phyloP scores from a whole-genome alignment of 1,140 invertebrate genomes.

The Rhysida immarginata region DNA sequence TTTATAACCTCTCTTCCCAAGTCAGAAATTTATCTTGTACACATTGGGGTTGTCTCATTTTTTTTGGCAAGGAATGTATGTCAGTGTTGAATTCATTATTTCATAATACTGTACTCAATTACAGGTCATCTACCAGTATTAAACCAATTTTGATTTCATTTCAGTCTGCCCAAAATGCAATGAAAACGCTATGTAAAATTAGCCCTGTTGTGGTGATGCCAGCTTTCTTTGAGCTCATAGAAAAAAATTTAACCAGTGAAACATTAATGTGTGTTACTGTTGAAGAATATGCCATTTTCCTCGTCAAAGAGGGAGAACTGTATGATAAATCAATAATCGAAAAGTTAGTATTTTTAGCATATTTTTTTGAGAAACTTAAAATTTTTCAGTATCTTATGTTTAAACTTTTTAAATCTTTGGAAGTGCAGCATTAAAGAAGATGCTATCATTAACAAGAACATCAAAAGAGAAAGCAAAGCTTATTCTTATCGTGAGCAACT shows the following conservation, averaged over 20 bases:
- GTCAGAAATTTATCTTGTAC: too few relatives aligned
- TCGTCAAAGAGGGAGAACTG: conserved; percentile 73
- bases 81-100: too few relatives aligned
- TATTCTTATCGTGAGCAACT: conserved; percentile 95
- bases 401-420: too few relatives aligned
- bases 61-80: too few relatives aligned
- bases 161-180: conserved; percentile 34
- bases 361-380: too few relatives aligned
- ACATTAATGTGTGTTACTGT: conserved; percentile 56
- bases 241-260: conserved; percentile 43
- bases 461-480: conserved; percentile 89
- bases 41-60: too few relatives aligned
- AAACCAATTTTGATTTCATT: too few relatives aligned
- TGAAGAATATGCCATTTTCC: conserved; percentile 77
- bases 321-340: conserved; percentile 82
- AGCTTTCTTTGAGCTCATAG: conserved; percentile 37
- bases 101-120: too few relatives aligned
- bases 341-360: conserved; percentile 36
- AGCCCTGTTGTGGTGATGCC: conserved; percentile 48
- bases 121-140: too few relatives aligned
- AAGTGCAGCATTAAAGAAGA: conserved; percentile 30
- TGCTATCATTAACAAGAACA: conserved; percentile 50
- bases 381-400: too few relatives aligned
- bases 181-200: conserved; percentile 39
- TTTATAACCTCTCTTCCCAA: too few relatives aligned